Evolutionary conservation across 2,113 vertebrate genomes (phyloP).

Genomic region (Colossoma macropomum): DNA sequence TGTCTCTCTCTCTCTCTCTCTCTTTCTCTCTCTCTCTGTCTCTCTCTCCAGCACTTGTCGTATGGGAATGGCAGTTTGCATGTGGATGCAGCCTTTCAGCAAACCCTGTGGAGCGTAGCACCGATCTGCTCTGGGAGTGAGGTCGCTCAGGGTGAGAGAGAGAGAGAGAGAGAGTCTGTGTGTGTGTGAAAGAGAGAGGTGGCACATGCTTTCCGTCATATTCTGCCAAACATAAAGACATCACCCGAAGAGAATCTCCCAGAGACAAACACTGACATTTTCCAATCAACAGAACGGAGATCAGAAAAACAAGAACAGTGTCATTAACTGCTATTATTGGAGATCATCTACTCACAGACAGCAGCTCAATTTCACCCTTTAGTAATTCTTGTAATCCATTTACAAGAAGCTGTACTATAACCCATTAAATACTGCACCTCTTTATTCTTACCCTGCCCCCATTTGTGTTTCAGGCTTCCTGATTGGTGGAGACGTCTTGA

Average conservation of each 20-base stretch:
- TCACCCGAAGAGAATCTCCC: background rate
- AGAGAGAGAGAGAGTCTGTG: background rate
- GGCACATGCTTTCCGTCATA: background rate
- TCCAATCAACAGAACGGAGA: no score
- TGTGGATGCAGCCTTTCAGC: conserved; percentile 96
- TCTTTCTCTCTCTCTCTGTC: background rate
- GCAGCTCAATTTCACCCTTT: background rate
- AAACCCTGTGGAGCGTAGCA: conserved; percentile 95
- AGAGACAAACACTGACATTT: no score
- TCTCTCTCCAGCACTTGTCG: conserved; percentile 85
- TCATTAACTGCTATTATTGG: background rate
- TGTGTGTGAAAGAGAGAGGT: background rate
- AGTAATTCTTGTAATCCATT: background rate
- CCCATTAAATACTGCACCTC: background rate
- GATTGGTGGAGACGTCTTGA: conserved; percentile 93
- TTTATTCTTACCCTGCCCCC: no score
- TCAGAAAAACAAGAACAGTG: background rate
- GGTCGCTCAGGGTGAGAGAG: conserved; percentile 89
- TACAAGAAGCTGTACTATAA: background rate
- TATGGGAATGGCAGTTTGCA: conserved; percentile 88
- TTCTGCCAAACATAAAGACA: background rate
- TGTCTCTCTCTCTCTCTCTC: background rate
- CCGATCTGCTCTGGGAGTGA: conserved; percentile 97
- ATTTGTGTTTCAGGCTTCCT: conserved; percentile 82
- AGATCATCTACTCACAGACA: background rate